Base-by-base conservation (phyloP, 2,113 vertebrate species). In the Phylloscopus trochilus region DNA sequence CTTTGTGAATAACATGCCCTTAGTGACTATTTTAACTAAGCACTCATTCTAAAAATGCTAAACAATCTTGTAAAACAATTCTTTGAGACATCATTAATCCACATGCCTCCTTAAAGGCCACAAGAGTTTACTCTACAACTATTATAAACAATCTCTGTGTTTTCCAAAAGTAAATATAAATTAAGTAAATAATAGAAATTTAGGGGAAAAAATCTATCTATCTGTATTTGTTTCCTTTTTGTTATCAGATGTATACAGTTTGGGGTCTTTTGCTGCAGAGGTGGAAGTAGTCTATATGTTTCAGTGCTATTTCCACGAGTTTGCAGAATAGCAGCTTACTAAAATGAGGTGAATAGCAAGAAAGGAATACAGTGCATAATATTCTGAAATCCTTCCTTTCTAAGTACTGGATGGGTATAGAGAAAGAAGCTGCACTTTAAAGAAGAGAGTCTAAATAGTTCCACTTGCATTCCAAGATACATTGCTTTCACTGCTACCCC, bases 11-110 rank as follows among this genome's bases (percentile, higher is more conserved):
- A 92, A 70, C 59, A 74, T 31, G 43, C 30, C 64, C 23, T 87
- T 72, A 85, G 63, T 70, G 94, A 89, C 51, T 90, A 63, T 70
- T 93, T 91, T 86, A 92, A 86, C 90, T 43, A 82, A 90, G 64
- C 49, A 72, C 15, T 68, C 24, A 89, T 94, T 81, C 76, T 93
- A 90, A 96, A 91, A 90, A 90, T 72, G 52, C 44, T 63, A 49
- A 60, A 41, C 64, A 55, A 17, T 60, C 79, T 47, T 59, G 37
- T 64, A 94, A 93, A 97, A 90, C 56, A 82, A 30, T 89, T 94
- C 20, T 83, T 86, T 72, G 44, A 96, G 56, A 90, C 67, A 49
- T 81, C 85, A 78, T 90, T 91, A 90, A 89, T 74, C 55, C 59
- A 47, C 35, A 87, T 49, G 77, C 39, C 27, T 93, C 53, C 55